A percentile compares a stretch with the other conserved stretches of the same genome.
phyloP scores from a whole-genome alignment of 2,113 vertebrate species.

The Sinocyclocheilus rhinocerous region DNA sequence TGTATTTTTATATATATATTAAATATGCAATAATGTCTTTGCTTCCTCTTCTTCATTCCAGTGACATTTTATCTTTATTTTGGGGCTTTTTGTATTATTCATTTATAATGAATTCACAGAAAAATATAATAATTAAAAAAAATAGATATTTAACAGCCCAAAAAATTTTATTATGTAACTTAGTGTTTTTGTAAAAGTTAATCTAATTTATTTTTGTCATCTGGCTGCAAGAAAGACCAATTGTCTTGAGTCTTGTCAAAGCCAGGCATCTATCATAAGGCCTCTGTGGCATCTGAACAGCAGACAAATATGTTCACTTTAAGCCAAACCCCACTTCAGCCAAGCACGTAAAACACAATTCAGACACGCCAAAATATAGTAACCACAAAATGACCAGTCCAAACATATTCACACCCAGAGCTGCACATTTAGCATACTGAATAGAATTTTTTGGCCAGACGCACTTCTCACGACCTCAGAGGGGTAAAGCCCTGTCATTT shows the following conservation, averaged over 20 bases:
- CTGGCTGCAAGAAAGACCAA: neutral
- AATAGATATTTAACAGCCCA: neutral
- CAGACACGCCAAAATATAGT: neutral
- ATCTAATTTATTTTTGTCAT: neutral
- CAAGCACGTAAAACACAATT: constrained; percentile 11
- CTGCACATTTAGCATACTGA: constrained; percentile 18
- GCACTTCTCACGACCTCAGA: constrained; percentile 52
- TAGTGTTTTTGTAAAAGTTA: neutral
- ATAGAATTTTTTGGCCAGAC: constrained; percentile 21
- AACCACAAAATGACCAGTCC: constrained; percentile 11
- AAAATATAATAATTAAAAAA: neutral
- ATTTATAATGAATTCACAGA: neutral
- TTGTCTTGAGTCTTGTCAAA: neutral
- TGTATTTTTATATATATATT: neutral
- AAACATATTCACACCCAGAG: neutral
- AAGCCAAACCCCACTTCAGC: constrained; percentile 41
- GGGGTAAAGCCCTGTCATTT: constrained; percentile 9
- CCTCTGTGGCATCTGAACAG: constrained; percentile 5
- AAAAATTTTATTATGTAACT: neutral
- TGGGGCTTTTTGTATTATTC: neutral
- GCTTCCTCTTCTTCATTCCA: neutral
- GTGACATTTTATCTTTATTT: neutral
- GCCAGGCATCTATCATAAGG: neutral
- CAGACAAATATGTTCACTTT: neutral
- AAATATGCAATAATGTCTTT: neutral